These are phyloP conservation scores for Volucella zonaria DNA, from an alignment of 2,888 invertebrate genomes.

Conservation along the genomic window DNA sequence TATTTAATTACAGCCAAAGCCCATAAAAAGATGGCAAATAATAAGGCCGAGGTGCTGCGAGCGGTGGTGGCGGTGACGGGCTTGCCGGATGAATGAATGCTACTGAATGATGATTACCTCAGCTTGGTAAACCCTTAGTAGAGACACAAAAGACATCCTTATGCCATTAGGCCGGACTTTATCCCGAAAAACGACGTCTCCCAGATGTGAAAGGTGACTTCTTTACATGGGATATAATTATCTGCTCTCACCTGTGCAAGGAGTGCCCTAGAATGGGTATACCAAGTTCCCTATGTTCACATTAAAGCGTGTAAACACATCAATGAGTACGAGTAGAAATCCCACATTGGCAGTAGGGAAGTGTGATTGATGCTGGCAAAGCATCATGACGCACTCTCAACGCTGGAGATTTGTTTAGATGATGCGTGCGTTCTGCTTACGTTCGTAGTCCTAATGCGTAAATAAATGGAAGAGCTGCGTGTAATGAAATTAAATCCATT, in stretches of 20 bases:
- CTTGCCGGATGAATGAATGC: conserved; percentile 5
- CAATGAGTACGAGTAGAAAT: not conserved
- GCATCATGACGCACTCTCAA: not conserved
- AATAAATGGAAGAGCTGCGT: conserved; percentile 12
- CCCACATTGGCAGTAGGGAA: not conserved
- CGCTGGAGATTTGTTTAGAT: conserved; percentile 1
- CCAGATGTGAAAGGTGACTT: not conserved
- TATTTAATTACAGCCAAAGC: conserved; percentile 27
- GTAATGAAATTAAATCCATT: conserved; percentile 27
- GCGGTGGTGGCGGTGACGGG: too few species aligned
- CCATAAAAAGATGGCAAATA: conserved; percentile 1
- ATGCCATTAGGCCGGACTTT: conserved; percentile 20
- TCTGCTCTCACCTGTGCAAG: not conserved
- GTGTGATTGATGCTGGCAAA: conserved; percentile 8
- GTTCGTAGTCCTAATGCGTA: conserved; percentile 2
- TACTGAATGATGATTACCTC: conserved; percentile 22
- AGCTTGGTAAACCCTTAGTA: conserved; percentile 5
- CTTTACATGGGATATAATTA: conserved; percentile 27
- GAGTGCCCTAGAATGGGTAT: conserved; percentile 11
- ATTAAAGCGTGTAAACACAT: not conserved
- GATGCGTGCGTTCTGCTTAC: conserved; percentile 35
- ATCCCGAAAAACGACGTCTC: not conserved
- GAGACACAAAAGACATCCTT: conserved; percentile 24
- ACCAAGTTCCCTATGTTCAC: too few species aligned
- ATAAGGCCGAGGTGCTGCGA: not conserved